Percentiles rank a stretch among this genome's conserved stretches.
phyloP scores from a whole-genome alignment of 2,888 invertebrate species.

The Mythimna lalbum region DNA sequence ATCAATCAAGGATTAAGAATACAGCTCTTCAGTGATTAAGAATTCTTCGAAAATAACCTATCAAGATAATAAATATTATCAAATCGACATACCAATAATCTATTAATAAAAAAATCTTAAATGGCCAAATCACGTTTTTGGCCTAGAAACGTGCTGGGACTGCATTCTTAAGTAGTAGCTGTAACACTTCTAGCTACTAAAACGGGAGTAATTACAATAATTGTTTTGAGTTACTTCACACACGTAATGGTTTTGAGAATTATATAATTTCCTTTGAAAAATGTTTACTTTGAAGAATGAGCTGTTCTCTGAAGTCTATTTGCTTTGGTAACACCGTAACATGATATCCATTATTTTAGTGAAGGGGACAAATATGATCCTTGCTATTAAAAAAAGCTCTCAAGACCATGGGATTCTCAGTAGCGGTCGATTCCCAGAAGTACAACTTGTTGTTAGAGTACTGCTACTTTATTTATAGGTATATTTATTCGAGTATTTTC shows the following conservation, averaged over 20 bases:
- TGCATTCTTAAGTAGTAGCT: slow-evolving; percentile 19
- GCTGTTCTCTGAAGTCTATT: slow-evolving; percentile 45
- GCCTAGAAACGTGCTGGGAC: slow-evolving; percentile 27
- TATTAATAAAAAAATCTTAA: background rate
- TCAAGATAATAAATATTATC: background rate
- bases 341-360: slow-evolving; percentile 29
- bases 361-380: slow-evolving; percentile 45
- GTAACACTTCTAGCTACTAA: slow-evolving; percentile 26
- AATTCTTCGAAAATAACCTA: background rate
- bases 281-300: slow-evolving; percentile 32
- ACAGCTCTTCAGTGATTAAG: background rate
- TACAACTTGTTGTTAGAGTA: slow-evolving; percentile 8
- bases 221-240: slow-evolving; percentile 34
- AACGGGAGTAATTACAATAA: slow-evolving; percentile 42
- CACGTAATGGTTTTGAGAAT: slow-evolving; percentile 44
- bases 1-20: background rate
- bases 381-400: slow-evolving; percentile 32
- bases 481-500: slow-evolving; percentile 20
- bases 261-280: slow-evolving; percentile 39
- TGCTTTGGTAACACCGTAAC: slow-evolving; percentile 41
- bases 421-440: slow-evolving; percentile 41
- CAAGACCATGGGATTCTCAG: slow-evolving; percentile 28
- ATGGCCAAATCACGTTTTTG: slow-evolving; percentile 38
- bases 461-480: background rate
- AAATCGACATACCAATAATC: background rate